Evolutionary conservation across 2,888 invertebrate genomes (phyloP).

Genomic region (Apodemia duryi): DNA sequence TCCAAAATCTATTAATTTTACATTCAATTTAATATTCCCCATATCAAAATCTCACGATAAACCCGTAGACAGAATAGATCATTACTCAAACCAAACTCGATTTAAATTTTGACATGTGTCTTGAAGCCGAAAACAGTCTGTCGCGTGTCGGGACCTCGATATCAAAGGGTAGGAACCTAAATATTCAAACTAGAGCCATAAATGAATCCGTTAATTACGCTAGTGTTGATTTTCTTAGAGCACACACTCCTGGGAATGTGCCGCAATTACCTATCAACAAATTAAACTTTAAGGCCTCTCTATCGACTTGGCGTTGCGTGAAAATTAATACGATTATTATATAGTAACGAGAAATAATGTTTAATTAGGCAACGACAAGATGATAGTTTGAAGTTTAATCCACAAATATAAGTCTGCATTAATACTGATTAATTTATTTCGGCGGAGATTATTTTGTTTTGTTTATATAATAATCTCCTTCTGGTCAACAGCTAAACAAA

Average conservation of each 20-base stretch:
- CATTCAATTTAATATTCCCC: constrained; percentile 4
- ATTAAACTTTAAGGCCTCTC: constrained; percentile 46
- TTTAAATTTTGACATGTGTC: constrained; percentile 48
- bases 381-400: background rate
- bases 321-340: constrained; percentile 4
- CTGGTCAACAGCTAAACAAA: no score
- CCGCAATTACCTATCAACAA: constrained; percentile 61
- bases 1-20: background rate
- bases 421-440: no score
- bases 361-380: background rate
- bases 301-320: background rate
- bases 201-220: constrained; percentile 72
- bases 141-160: constrained; percentile 27
- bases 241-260: constrained; percentile 48
- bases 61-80: constrained; percentile 26
- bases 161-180: constrained; percentile 56
- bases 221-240: constrained; percentile 71
- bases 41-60: constrained; percentile 12
- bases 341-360: background rate
- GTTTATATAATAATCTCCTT: no score
- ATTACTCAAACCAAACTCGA: constrained; percentile 52
- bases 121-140: constrained; percentile 37
- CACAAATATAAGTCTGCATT: background rate
- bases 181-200: constrained; percentile 59
- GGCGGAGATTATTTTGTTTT: no score